Evolutionary conservation across 2,888 invertebrate genomes (phyloP).

Genomic region (Hololepta plana): DNA sequence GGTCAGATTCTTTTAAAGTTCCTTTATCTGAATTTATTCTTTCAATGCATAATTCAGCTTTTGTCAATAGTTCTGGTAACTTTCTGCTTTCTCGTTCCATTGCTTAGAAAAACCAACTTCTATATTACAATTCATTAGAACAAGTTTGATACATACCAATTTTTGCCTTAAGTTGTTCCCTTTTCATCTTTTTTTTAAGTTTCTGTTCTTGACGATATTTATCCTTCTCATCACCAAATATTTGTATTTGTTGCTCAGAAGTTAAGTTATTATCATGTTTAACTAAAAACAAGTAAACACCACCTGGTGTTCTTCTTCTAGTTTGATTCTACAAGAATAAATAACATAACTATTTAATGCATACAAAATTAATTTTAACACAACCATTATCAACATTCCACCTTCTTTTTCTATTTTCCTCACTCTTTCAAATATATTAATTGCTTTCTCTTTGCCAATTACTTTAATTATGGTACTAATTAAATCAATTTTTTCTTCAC

Average conservation of each 20-base stretch:
- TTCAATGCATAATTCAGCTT: slow-evolving; percentile 33
- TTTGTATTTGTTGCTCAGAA: slow-evolving; percentile 42
- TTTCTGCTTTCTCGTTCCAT: too few relatives aligned
- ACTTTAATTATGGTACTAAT: slow-evolving; percentile 53
- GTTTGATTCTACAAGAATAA: slow-evolving; percentile 43
- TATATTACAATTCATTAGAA: too few relatives aligned
- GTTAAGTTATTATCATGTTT: slow-evolving; percentile 51
- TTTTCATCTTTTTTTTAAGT: slow-evolving; percentile 39
- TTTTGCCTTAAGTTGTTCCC: slow-evolving; percentile 43
- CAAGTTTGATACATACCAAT: slow-evolving; percentile 17
- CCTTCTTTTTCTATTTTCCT: slow-evolving; percentile 65
- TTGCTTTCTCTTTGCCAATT: slow-evolving; percentile 53
- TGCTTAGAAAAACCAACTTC: too few relatives aligned
- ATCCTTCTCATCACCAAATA: slow-evolving; percentile 48
- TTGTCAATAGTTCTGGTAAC: slow-evolving; percentile 41
- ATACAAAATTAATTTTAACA: slow-evolving; percentile 3
- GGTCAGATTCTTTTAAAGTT: slow-evolving; percentile 31
- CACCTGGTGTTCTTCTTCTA: slow-evolving; percentile 71
- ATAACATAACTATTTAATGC: slow-evolving; percentile 1
- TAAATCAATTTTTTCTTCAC: slow-evolving; percentile 55
- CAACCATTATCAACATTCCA: slow-evolving; percentile 69
- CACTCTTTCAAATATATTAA: slow-evolving; percentile 62
- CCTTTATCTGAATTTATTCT: slow-evolving; percentile 18
- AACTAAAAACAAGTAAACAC: slow-evolving; percentile 66
- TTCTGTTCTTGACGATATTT: slow-evolving; percentile 35